These are phyloP conservation scores for Nyctalus aviator DNA, from an alignment of 2,797 vertebrate genomes.

Conservation along the genomic window DNA sequence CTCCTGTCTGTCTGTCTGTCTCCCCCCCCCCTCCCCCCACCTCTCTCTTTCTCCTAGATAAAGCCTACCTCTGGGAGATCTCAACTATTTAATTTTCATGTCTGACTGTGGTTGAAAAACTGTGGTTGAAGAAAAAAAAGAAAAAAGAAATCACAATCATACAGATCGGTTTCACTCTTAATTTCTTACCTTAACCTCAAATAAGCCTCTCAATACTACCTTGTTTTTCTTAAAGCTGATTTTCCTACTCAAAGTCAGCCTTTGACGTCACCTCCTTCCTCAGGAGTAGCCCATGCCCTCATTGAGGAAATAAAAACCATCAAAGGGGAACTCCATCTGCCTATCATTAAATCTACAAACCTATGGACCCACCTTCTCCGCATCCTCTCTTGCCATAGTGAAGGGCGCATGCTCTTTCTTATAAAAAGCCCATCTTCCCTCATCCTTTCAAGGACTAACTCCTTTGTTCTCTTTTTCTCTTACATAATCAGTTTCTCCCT, in stretches of 20 bases:
- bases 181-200: constrained; percentile 42
- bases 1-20: background rate
- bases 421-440: background rate
- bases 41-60: background rate
- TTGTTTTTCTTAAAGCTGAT: background rate
- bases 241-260: background rate
- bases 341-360: background rate
- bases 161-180: background rate
- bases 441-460: background rate
- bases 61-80: constrained; percentile 45
- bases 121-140: no score
- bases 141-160: background rate
- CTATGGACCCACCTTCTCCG: background rate
- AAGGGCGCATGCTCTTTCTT: background rate
- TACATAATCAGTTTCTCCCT: background rate
- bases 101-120: background rate
- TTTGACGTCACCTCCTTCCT: background rate
- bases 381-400: background rate
- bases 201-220: background rate
- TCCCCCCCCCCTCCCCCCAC: background rate
- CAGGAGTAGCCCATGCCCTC: background rate
- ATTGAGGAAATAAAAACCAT: background rate
- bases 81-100: constrained; percentile 5
- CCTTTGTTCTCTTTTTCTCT: background rate
- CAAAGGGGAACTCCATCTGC: background rate